Percentiles rank a stretch among this genome's conserved stretches.
phyloP scores from a whole-genome alignment of 2,888 invertebrate genomes.

The Phengaris alcon region DNA sequence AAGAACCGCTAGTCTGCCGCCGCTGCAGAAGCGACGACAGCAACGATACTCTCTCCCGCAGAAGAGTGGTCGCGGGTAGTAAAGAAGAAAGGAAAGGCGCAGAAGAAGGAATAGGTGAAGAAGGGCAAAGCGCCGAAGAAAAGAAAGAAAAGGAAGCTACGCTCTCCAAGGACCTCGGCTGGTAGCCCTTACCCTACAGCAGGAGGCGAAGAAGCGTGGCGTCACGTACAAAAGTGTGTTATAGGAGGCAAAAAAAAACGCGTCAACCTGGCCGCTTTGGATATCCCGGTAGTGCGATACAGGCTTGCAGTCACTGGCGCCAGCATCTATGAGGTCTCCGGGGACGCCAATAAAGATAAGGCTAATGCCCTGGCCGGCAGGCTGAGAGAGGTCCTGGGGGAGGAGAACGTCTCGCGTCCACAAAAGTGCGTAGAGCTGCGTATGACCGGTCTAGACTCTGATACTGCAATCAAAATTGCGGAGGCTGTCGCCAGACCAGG shows the following conservation, averaged over 20 bases:
- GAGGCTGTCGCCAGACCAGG: conserved; percentile 6
- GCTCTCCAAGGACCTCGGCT: neutral
- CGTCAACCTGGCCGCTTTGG: neutral
- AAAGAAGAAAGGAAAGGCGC: neutral
- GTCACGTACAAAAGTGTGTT: neutral
- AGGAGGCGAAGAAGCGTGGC: conserved; percentile 1
- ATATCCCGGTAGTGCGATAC: conserved; percentile 7
- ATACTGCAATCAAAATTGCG: neutral
- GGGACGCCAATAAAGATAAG: neutral
- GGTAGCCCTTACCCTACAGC: neutral
- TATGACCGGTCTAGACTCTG: neutral
- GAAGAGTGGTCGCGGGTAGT: neutral
- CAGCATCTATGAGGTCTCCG: neutral
- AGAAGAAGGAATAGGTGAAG: neutral
- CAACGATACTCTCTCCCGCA: neutral
- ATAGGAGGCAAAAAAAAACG: neutral
- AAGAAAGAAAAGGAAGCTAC: neutral
- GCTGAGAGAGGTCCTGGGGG: neutral
- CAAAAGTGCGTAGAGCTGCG: conserved; percentile 23
- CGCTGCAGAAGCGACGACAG: neutral
- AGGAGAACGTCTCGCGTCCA: neutral
- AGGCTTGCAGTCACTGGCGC: neutral
- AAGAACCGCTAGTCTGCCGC: neutral
- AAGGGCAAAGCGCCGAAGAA: neutral
- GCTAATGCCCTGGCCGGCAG: neutral